Evolutionary conservation across 1,140 invertebrate species (phyloP).

Genomic region (Camponotus pennsylvanicus): DNA sequence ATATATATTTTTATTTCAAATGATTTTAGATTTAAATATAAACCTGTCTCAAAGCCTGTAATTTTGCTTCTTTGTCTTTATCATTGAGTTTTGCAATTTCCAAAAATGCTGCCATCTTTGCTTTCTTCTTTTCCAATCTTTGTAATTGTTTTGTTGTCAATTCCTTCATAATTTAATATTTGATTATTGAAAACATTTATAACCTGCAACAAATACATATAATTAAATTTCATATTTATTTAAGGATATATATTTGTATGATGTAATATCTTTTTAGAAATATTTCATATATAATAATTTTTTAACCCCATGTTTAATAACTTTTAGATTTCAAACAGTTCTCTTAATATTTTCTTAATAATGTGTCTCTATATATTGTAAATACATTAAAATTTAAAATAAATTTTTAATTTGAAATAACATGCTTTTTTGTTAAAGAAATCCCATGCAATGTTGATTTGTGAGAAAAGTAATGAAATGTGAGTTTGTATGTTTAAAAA

Average conservation of each 20-base stretch:
- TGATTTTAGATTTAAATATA: constrained; percentile 48
- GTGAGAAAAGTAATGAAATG: constrained; percentile 29
- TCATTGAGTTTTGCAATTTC: constrained; percentile 89
- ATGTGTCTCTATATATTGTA: neutral
- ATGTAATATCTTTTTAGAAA: constrained; percentile 3
- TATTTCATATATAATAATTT: neutral
- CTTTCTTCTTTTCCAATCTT: constrained; percentile 88
- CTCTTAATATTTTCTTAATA: neutral
- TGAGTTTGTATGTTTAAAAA: constrained; percentile 18
- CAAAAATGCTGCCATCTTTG: constrained; percentile 88
- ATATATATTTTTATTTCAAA: neutral
- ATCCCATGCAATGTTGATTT: constrained; percentile 27
- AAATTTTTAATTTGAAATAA: neutral
- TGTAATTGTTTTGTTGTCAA: constrained; percentile 84
- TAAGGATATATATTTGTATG: neutral
- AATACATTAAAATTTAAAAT: neutral
- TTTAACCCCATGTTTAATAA: neutral
- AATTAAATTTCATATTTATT: neutral
- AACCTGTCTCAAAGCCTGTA: constrained; percentile 64
- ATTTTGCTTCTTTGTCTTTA: constrained; percentile 83
- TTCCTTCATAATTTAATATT: constrained; percentile 74
- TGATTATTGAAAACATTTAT: constrained; percentile 15
- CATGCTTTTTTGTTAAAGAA: neutral
- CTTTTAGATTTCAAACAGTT: neutral
- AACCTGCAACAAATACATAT: constrained; percentile 6